Evolutionary conservation across 2,797 vertebrate genomes (phyloP).

Genomic region (Trachurus trachurus): DNA sequence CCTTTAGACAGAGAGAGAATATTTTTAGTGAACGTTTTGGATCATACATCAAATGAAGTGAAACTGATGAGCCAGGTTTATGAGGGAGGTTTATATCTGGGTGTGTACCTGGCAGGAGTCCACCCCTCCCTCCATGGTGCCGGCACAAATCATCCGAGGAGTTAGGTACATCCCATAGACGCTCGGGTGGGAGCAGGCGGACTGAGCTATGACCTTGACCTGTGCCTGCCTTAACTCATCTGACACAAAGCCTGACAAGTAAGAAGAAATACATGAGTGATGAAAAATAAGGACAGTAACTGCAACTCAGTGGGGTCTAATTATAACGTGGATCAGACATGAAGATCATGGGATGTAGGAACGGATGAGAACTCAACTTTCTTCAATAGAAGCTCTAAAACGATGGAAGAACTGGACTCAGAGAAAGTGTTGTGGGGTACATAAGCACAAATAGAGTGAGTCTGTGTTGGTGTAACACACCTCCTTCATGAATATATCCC

Average conservation of each 20-base stretch:
- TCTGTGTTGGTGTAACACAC: constrained; percentile 61
- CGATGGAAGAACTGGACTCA: neutral
- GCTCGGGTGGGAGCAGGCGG: constrained; percentile 69
- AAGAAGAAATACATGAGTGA: neutral
- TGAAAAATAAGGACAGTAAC: neutral
- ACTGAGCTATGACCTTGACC: constrained; percentile 81
- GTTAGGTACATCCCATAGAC: constrained; percentile 81
- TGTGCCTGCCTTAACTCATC: constrained; percentile 81
- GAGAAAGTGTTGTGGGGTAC: neutral
- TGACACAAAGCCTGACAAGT: constrained; percentile 69
- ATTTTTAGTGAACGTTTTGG: neutral
- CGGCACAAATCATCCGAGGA: constrained; percentile 88
- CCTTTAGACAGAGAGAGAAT: constrained; percentile 63
- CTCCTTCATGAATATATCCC: constrained; percentile 82
- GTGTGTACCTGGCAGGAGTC: constrained; percentile 87
- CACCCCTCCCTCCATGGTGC: constrained; percentile 81
- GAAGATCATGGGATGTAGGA: neutral
- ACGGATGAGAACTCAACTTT: neutral
- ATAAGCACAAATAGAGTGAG: neutral
- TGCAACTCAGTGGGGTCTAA: neutral
- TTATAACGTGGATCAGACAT: neutral
- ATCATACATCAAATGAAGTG: neutral
- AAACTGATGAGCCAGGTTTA: neutral
- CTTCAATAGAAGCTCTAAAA: no score
- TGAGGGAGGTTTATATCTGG: constrained; percentile 5